Evolutionary conservation across 2,113 vertebrate genomes (phyloP).

Genomic region (Ammodytes dubius): DNA sequence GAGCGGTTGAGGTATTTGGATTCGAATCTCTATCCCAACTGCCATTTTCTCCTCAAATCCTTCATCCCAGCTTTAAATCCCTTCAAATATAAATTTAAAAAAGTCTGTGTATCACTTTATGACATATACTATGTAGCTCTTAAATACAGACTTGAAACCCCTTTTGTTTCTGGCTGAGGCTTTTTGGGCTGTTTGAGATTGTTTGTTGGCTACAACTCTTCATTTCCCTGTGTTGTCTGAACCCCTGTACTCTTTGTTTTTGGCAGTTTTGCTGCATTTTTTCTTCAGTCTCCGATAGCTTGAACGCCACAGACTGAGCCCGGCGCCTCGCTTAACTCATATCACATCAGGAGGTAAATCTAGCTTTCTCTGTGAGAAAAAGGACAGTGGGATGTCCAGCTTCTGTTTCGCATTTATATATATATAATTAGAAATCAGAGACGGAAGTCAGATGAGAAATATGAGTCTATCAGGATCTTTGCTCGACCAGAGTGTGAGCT

Average conservation of each 20-base stretch:
- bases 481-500: not conserved
- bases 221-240: conserved; percentile 23
- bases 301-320: conserved; percentile 50
- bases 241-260: conserved; percentile 29
- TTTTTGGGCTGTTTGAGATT: not conserved
- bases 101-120: not conserved
- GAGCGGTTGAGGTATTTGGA: too few relatives aligned
- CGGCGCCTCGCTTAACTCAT: conserved; percentile 52
- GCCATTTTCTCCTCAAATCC: too few relatives aligned
- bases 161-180: conserved; percentile 10
- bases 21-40: too few relatives aligned
- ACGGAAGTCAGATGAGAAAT: not conserved
- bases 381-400: conserved; percentile 20
- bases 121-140: not conserved
- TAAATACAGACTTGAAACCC: not conserved
- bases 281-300: conserved; percentile 52
- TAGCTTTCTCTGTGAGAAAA: conserved; percentile 24
- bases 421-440: conserved; percentile 16
- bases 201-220: not conserved
- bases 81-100: not conserved
- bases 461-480: not conserved
- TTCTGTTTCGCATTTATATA: conserved; percentile 10
- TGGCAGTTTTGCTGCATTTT: conserved; percentile 61
- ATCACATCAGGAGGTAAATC: conserved; percentile 56
- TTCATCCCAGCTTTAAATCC: not conserved